Percentiles rank a stretch among this genome's conserved stretches.
Conservation (phyloP, 1,140 invertebrate genomes). For the Calliopsis andreniformis region DNA sequence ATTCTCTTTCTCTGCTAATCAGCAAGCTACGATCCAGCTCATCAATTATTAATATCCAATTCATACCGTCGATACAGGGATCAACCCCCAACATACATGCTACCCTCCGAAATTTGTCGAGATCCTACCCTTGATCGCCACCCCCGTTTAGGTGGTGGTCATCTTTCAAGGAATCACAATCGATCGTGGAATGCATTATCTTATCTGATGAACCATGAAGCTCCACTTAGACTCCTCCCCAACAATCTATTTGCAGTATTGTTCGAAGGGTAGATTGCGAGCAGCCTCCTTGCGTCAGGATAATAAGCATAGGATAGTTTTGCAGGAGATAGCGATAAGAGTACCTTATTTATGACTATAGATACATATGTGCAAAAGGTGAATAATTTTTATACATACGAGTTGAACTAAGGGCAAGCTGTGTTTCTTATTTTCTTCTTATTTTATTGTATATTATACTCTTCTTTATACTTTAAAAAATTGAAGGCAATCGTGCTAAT, state of each 20-base stretch:
- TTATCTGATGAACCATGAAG: conserved; percentile 61
- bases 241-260: conserved; percentile 48
- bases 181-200: conserved; percentile 54
- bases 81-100: conserved; percentile 59
- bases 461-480: no score
- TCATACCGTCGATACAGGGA: conserved; percentile 73
- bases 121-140: conserved; percentile 4
- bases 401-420: no score
- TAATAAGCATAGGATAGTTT: conserved; percentile 30
- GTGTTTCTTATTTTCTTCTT: no score
- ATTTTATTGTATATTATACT: no score
- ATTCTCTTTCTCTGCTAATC: conserved; percentile 2
- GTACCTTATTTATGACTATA: conserved; percentile 21
- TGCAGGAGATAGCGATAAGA: background rate
- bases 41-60: conserved; percentile 80
- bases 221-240: conserved; percentile 9
- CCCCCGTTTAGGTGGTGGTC: conserved; percentile 13
- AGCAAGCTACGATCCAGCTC: conserved; percentile 48
- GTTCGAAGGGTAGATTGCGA: conserved; percentile 3
- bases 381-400: background rate
- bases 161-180: conserved; percentile 33
- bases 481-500: no score
- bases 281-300: conserved; percentile 20
- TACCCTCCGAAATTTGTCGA: conserved; percentile 26
- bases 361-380: no score